Base-by-base conservation (phyloP, 2,113 vertebrate genomes). In the Poicephalus meyeri region DNA sequence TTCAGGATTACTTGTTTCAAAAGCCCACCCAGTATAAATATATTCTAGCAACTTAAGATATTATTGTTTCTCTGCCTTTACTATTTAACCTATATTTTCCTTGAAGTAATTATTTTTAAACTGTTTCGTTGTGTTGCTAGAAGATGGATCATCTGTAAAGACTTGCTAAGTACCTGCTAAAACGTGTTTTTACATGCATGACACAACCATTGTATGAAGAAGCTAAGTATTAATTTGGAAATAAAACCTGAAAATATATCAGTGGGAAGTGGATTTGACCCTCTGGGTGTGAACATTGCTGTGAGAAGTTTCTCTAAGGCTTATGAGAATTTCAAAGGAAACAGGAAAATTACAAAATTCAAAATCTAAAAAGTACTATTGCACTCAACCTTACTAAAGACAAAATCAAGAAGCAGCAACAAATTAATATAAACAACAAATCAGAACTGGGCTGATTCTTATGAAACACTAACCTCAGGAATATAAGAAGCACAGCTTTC, bases 11-110 rank as follows among this genome's bases (percentile, higher is more conserved):
- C 13, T 60, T 31, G 47, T 91, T 85, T 74, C 91, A 95, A 71
- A 18, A 89, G 93, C 85, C 92, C 89, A 91, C 92, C 89, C 80
- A 78, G 29, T 79, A 93, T 86, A 96, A 97, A 93, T 65, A 88
- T 44, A 82, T 41, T 61, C 42, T 93, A 89, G 92, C 85, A 95
- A 74, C 10, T 26, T 18, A 82, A 93, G 39, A 55, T 53, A 41
- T 55, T 92, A 94, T 92, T 96, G 61, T 92, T 92, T 65, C 86
- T 70, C 65, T 92, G 56, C 47, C 65, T 89, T 93, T 95, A 89
- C 71, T 64, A 42, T n/a, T 39, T 15, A 88, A 72, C 10, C 24
- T 91, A 29, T 66, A 76, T 90, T 91, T 92, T 17, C 24, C 47
- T 41, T 52, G 41, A 91, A 63, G 33, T 41, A 3, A 18, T 53